phyloP scores from a whole-genome alignment of 2,113 vertebrate species.

The Notothenia coriiceps region DNA sequence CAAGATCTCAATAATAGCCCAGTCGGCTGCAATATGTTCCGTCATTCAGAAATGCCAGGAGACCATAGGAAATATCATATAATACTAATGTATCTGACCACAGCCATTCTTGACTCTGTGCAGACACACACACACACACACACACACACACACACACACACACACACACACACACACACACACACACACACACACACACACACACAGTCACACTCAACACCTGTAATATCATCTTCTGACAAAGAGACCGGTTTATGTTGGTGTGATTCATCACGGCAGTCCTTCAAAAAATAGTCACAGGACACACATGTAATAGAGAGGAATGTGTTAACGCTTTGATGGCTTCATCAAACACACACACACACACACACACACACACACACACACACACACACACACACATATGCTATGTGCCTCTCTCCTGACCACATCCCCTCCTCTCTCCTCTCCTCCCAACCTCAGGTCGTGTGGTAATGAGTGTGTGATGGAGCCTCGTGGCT shows the following conservation, averaged over 20 bases:
- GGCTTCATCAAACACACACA: slow-evolving; percentile 42
- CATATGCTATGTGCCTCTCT: slow-evolving; percentile 28
- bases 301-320: background rate
- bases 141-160: slow-evolving; percentile 43
- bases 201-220: slow-evolving; percentile 4
- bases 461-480: slow-evolving; percentile 84
- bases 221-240: slow-evolving; percentile 28
- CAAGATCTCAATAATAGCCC: slow-evolving; percentile 79
- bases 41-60: slow-evolving; percentile 77
- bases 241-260: slow-evolving; percentile 15
- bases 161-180: slow-evolving; percentile 42
- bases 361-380: slow-evolving; percentile 37
- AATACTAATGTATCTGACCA: slow-evolving; percentile 82
- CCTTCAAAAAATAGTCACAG: slow-evolving; percentile 5
- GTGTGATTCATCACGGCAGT: slow-evolving; percentile 26
- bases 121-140: slow-evolving; percentile 50
- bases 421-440: slow-evolving; percentile 82
- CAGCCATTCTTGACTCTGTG: slow-evolving; percentile 74
- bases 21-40: slow-evolving; percentile 72
- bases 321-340: slow-evolving; percentile 23
- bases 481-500: slow-evolving; percentile 81
- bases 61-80: slow-evolving; percentile 83
- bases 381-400: slow-evolving; percentile 16
- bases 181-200: slow-evolving; percentile 18
- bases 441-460: slow-evolving; percentile 79